phyloP scores from a whole-genome alignment of 2,113 vertebrate species.

The Chaetodon trifascialis region DNA sequence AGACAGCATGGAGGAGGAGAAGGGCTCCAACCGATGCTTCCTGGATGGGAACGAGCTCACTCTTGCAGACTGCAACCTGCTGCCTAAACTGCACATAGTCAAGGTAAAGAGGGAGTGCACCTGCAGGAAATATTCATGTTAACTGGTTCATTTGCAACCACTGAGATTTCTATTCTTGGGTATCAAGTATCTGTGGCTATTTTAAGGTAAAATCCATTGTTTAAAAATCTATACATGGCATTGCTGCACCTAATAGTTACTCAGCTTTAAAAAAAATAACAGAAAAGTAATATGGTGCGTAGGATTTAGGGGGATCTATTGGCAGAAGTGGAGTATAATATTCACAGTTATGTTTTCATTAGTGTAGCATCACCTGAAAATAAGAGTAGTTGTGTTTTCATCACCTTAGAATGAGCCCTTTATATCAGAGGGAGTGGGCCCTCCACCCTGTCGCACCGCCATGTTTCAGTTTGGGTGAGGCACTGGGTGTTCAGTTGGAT shows the following conservation, averaged over 20 bases:
- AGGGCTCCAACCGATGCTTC: slow-evolving; percentile 89
- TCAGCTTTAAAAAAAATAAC: no score
- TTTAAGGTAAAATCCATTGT: neutral
- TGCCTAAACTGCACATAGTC: slow-evolving; percentile 98
- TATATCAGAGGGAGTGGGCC: no score
- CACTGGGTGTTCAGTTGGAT: no score
- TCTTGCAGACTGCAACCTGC: slow-evolving; percentile 97
- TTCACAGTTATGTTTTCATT: no score
- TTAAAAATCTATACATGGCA: neutral
- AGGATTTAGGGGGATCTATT: no score
- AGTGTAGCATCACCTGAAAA: no score
- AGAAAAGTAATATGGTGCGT: no score
- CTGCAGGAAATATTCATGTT: neutral
- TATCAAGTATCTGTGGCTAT: neutral
- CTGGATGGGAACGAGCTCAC: slow-evolving; percentile 95
- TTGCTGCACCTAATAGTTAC: neutral
- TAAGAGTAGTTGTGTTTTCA: no score
- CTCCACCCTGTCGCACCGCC: no score
- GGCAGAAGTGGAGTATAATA: no score
- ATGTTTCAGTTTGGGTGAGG: no score
- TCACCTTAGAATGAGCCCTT: no score
- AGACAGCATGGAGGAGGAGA: slow-evolving; percentile 88
- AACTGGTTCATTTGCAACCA: neutral
- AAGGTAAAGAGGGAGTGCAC: slow-evolving; percentile 86
- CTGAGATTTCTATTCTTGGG: neutral